Percentiles rank a stretch among this genome's conserved stretches.
phyloP scores from a whole-genome alignment of 2,113 vertebrate species.

The Ochotona princeps region DNA sequence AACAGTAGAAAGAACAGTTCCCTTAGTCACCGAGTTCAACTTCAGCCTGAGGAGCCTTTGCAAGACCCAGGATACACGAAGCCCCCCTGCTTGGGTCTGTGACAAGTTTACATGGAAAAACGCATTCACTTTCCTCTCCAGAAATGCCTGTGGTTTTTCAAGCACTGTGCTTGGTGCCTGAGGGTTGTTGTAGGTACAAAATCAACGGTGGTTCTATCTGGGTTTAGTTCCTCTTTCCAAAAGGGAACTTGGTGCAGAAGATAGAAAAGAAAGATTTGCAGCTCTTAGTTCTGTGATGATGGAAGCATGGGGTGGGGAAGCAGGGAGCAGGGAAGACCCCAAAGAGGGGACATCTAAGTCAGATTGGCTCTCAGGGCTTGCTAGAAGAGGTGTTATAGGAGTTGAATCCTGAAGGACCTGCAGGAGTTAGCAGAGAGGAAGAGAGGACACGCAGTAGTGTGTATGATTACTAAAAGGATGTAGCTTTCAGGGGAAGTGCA shows the following conservation, averaged over 20 bases:
- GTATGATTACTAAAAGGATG: not conserved
- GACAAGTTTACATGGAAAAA: not conserved
- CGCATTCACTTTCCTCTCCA: not conserved
- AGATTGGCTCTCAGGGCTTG: not conserved
- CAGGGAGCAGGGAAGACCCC: no score
- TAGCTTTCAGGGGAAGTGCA: not conserved
- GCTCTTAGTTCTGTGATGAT: not conserved
- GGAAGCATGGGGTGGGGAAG: not conserved
- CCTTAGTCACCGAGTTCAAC: not conserved
- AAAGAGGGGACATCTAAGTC: not conserved
- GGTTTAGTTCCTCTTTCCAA: not conserved
- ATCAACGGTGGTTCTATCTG: not conserved
- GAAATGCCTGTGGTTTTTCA: conserved; percentile 29
- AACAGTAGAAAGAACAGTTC: not conserved
- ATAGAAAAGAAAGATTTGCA: not conserved
- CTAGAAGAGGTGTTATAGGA: conserved; percentile 35
- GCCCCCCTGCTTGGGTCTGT: not conserved
- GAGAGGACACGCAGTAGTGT: not conserved
- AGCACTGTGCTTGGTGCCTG: not conserved
- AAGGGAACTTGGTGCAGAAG: not conserved
- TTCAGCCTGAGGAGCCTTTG: not conserved
- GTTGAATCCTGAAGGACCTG: conserved; percentile 34
- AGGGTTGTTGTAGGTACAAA: not conserved
- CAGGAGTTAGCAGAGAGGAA: conserved; percentile 23
- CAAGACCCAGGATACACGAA: not conserved